Conservation (phyloP, 2,797 vertebrate genomes). For the Heterohyrax brucei region DNA sequence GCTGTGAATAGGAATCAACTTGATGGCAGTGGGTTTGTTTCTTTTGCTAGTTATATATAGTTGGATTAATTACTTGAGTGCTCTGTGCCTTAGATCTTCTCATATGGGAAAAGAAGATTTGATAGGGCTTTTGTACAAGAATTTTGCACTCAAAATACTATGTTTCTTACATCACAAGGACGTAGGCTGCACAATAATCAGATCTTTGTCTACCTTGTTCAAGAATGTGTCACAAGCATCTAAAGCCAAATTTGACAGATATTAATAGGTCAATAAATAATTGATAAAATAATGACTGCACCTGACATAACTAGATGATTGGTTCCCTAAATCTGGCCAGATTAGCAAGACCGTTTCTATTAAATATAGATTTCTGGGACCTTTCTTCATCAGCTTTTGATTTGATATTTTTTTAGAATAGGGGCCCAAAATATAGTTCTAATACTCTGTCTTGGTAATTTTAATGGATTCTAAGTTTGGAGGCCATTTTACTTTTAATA, state of each 20-base stretch:
- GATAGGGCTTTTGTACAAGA: slow-evolving; percentile 13
- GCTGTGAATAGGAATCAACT: too few relatives aligned
- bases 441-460: slow-evolving; percentile 63
- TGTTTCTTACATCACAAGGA: background rate
- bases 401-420: slow-evolving; percentile 57
- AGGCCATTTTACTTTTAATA: background rate
- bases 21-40: too few relatives aligned
- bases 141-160: background rate
- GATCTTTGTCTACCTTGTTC: background rate
- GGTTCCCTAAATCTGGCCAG: background rate
- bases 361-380: background rate
- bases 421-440: slow-evolving; percentile 51
- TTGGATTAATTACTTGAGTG: slow-evolving; percentile 68
- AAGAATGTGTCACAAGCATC: background rate
- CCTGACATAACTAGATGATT: background rate
- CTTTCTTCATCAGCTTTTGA: background rate
- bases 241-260: background rate
- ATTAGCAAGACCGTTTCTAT: background rate
- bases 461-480: slow-evolving; percentile 60
- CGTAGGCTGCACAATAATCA: background rate
- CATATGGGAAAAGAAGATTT: slow-evolving; percentile 27
- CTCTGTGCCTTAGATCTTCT: slow-evolving; percentile 37
- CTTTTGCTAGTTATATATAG: background rate
- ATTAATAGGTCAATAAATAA: background rate
- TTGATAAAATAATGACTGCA: slow-evolving; percentile 3